These are phyloP conservation scores for Pantala flavescens DNA, from an alignment of 1,140 invertebrate species.

Conservation along the genomic window DNA sequence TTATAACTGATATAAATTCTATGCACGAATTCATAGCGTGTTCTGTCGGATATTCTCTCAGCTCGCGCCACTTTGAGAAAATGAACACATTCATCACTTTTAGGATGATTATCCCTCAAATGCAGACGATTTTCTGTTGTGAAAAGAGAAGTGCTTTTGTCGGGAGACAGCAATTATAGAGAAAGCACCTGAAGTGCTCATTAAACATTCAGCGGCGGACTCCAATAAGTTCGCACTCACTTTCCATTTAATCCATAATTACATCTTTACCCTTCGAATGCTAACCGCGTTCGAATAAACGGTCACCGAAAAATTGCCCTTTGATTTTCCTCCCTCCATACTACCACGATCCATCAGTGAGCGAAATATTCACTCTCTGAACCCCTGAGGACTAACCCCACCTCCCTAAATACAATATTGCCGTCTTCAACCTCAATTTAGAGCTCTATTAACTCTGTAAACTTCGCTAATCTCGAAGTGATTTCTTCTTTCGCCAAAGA, in stretches of 20 bases:
- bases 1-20: too few relatives aligned
- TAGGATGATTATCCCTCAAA: not conserved
- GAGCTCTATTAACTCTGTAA: not conserved
- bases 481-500: not conserved
- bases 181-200: not conserved
- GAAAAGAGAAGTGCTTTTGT: not conserved
- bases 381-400: not conserved
- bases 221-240: not conserved
- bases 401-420: not conserved
- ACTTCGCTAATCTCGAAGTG: not conserved
- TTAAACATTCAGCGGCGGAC: not conserved
- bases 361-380: not conserved
- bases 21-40: too few relatives aligned
- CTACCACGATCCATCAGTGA: not conserved
- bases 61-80: not conserved
- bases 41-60: too few relatives aligned
- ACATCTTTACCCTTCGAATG: not conserved
- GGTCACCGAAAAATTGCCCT: too few relatives aligned
- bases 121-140: not conserved
- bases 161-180: not conserved
- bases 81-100: not conserved
- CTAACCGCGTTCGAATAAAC: too few relatives aligned
- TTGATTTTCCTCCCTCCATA: not conserved
- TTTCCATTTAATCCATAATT: constrained; percentile 4
- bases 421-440: not conserved